Evolutionary conservation across 64 coral and sea anemone species (phyloP).

Genomic region (Platygyra sinensis): DNA sequence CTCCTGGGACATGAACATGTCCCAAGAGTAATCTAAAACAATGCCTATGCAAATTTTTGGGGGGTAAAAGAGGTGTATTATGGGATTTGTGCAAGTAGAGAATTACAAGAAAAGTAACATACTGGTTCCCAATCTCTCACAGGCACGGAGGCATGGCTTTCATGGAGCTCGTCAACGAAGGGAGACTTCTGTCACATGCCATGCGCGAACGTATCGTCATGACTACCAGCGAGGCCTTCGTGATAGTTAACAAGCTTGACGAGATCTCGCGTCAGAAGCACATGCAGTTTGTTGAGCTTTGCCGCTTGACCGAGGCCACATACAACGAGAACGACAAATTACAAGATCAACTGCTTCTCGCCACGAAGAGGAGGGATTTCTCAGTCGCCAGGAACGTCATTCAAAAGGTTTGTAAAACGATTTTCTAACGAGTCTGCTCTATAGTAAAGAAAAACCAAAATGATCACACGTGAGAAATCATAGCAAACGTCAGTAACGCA

Average conservation of each 20-base stretch:
- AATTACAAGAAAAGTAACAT: background rate
- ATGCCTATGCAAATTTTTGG: no score
- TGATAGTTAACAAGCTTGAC: conserved; percentile 86
- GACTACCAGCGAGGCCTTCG: conserved; percentile 95
- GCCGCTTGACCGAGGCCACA: conserved; percentile 62
- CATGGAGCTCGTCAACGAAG: conserved; percentile 99
- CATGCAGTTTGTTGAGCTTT: conserved; percentile 78
- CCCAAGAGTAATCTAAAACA: no score
- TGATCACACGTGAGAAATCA: no score
- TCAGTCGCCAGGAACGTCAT: conserved; percentile 77
- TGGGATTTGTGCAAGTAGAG: no score
- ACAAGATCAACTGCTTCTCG: conserved; percentile 80
- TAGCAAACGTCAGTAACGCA: background rate
- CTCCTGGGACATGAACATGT: no score
- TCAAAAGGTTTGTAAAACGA: conserved; percentile 62
- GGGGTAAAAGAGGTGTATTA: no score
- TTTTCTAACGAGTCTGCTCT: background rate
- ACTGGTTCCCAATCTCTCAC: background rate
- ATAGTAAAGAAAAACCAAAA: no score
- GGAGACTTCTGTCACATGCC: conserved; percentile 87
- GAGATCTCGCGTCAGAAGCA: conserved; percentile 83
- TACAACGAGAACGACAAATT: conserved; percentile 79
- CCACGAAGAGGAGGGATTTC: conserved; percentile 79
- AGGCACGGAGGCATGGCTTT: conserved; percentile 95
- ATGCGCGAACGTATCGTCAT: conserved; percentile 97